Conservation (phyloP, 2,888 invertebrate genomes). For the Hylaea fasciaria region DNA sequence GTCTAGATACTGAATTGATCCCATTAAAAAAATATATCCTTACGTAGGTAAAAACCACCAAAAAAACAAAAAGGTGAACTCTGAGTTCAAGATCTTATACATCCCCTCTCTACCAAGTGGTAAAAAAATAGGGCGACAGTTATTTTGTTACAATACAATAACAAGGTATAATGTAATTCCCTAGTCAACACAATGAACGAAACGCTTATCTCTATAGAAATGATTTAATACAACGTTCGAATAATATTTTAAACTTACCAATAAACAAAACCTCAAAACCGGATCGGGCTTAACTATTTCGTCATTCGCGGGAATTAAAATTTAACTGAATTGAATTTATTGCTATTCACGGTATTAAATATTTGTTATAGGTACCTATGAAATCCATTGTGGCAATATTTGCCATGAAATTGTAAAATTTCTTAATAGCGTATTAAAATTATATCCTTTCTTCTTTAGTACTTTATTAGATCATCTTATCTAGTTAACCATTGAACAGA, state of each 20-base stretch:
- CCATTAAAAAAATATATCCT: too few relatives aligned
- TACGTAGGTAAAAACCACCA: too few relatives aligned
- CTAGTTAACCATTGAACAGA: neutral
- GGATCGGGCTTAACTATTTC: conserved; percentile 70
- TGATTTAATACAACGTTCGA: conserved; percentile 68
- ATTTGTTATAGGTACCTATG: too few relatives aligned
- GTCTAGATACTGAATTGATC: too few relatives aligned
- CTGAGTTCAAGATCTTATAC: too few relatives aligned
- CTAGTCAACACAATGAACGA: conserved; percentile 57
- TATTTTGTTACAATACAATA: conserved; percentile 4
- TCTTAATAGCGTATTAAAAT: conserved; percentile 2
- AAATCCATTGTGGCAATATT: conserved; percentile 32
- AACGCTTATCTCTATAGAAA: conserved; percentile 60
- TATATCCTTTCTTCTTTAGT: conserved; percentile 7
- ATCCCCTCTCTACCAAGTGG: too few relatives aligned
- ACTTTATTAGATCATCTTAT: conserved; percentile 10
- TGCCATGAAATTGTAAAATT: conserved; percentile 3
- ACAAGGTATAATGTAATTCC: conserved; percentile 45
- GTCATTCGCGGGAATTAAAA: conserved; percentile 62
- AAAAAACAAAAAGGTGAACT: too few relatives aligned
- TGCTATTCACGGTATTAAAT: conserved; percentile 53
- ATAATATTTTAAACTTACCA: conserved; percentile 60
- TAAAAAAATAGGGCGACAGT: neutral
- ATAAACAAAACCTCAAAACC: conserved; percentile 66
- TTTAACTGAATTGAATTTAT: conserved; percentile 65